Evolutionary conservation across 2,113 vertebrate genomes (phyloP).

Genomic region (Blennius ocellaris): DNA sequence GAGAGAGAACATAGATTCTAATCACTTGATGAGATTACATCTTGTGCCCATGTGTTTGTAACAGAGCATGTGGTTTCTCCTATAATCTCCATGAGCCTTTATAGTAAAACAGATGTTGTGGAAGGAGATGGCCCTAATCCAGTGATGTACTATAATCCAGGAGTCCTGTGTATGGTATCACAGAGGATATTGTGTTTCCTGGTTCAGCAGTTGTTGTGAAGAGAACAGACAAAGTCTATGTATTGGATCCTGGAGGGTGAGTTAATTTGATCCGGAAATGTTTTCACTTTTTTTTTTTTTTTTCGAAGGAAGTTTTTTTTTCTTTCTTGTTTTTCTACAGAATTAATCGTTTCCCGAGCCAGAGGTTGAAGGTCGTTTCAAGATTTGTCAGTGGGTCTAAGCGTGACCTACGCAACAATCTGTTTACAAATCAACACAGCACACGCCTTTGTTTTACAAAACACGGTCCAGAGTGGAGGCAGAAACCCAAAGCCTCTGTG

Average conservation of each 20-base stretch:
- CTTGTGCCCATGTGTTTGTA: slow-evolving; percentile 68
- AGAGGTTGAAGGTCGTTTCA: slow-evolving; percentile 17
- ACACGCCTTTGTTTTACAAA: slow-evolving; percentile 45
- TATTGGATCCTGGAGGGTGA: not conserved
- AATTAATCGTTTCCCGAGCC: not conserved
- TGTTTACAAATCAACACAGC: too few relatives aligned
- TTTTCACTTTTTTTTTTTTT: not conserved
- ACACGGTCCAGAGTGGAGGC: slow-evolving; percentile 10
- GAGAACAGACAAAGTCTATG: not conserved
- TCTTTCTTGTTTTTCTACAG: too few relatives aligned
- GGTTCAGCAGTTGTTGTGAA: slow-evolving; percentile 30
- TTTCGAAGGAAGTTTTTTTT: slow-evolving; percentile 10
- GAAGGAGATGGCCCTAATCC: slow-evolving; percentile 74
- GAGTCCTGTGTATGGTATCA: slow-evolving; percentile 48
- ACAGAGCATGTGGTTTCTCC: slow-evolving; percentile 65
- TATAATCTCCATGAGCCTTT: slow-evolving; percentile 68
- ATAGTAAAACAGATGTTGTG: slow-evolving; percentile 69
- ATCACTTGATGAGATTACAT: slow-evolving; percentile 81
- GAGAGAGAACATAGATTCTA: slow-evolving; percentile 61
- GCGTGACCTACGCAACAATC: too few relatives aligned
- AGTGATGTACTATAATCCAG: slow-evolving; percentile 66
- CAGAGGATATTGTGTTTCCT: slow-evolving; percentile 49
- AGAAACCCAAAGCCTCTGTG: slow-evolving; percentile 34
- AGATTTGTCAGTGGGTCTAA: too few relatives aligned
- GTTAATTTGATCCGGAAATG: not conserved